Evolutionary conservation across 2,888 invertebrate genomes (phyloP).

Genomic region (Phragmatobia fuliginosa): DNA sequence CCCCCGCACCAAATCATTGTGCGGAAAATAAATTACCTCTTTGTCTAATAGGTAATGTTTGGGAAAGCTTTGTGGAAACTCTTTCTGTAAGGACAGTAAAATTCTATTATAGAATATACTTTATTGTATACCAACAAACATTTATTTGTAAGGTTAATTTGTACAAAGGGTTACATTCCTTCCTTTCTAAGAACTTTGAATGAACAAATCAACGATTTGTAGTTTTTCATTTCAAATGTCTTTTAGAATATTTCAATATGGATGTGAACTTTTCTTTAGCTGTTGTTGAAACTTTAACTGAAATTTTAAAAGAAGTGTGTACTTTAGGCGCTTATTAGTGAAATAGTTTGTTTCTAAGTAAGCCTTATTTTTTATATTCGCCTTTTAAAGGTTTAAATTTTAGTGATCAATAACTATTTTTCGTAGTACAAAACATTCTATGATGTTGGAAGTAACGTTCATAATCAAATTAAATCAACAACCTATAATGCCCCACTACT

Average conservation of each 20-base stretch:
- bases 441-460: too few relatives aligned
- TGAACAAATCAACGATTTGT: not conserved
- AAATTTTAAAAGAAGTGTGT: too few relatives aligned
- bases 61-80: constrained; percentile 57
- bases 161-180: not conserved
- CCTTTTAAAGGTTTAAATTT: too few relatives aligned
- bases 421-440: too few relatives aligned
- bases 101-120: constrained; percentile 1
- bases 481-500: too few relatives aligned
- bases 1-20: constrained; percentile 62
- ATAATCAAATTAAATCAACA: too few relatives aligned
- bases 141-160: not conserved
- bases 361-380: not conserved
- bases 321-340: too few relatives aligned
- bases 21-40: constrained; percentile 63
- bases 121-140: not conserved
- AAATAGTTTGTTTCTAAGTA: not conserved
- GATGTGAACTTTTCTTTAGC: too few relatives aligned
- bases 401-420: too few relatives aligned
- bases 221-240: not conserved
- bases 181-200: not conserved
- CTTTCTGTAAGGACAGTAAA: constrained; percentile 51
- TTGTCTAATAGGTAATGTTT: constrained; percentile 61
- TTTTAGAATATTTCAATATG: not conserved
- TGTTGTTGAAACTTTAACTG: too few relatives aligned